These are phyloP conservation scores for Drosophila trapezifrons DNA, from an alignment of 1,140 invertebrate genomes.

Conservation along the genomic window DNA sequence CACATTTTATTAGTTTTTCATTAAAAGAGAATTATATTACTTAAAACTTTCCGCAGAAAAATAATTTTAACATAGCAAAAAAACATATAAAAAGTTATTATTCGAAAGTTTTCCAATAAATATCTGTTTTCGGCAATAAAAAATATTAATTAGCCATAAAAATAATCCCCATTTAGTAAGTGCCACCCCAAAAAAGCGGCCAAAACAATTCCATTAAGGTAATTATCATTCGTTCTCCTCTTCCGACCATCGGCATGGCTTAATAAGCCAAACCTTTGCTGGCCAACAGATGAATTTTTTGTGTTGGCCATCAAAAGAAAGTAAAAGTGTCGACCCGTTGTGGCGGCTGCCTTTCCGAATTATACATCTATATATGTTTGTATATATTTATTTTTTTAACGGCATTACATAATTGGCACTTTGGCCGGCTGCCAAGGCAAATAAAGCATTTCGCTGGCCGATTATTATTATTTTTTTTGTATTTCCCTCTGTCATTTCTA, in stretches of 20 bases:
- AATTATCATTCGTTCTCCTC: constrained; percentile 32
- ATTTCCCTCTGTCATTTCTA: constrained; percentile 17
- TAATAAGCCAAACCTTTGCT: constrained; percentile 64
- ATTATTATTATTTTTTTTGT: constrained; percentile 21
- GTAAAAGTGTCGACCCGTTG: constrained; percentile 56
- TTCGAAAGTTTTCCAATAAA: constrained; percentile 2
- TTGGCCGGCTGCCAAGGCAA: constrained; percentile 59
- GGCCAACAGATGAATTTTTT: constrained; percentile 56
- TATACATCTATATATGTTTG: constrained; percentile 28
- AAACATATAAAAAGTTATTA: neutral
- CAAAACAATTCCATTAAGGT: constrained; percentile 22
- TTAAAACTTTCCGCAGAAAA: neutral
- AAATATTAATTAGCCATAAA: neutral
- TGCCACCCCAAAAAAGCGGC: neutral
- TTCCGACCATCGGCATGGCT: constrained; percentile 36
- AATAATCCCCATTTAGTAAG: constrained; percentile 14
- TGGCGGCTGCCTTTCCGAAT: constrained; percentile 34
- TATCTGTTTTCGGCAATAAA: neutral
- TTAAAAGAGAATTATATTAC: neutral
- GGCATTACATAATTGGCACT: constrained; percentile 71
- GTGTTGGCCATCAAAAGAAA: constrained; percentile 56
- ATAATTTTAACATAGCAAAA: neutral
- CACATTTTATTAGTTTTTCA: too few relatives aligned
- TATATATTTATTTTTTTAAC: constrained; percentile 47
- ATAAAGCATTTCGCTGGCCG: constrained; percentile 61